Evolutionary conservation across 2,888 invertebrate species (phyloP), one percentile per base, ranked within the genome.

Genomic region (Heliothis peltigera): DNA sequence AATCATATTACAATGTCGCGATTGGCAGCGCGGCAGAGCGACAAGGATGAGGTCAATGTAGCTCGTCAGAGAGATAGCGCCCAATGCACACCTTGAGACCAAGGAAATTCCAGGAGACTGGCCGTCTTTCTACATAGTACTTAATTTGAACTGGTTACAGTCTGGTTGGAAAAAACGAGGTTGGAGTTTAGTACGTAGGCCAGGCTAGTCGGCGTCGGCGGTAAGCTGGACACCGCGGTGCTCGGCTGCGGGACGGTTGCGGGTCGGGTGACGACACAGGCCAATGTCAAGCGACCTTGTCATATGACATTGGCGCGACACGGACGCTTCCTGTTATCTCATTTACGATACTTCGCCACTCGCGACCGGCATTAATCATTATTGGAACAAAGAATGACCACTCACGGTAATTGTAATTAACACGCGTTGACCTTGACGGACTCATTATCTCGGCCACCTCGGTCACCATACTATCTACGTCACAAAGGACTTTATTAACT

Each of bases 341-440:
- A 90, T 88, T 89, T 87, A 88, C 89, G 90, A 91, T 91, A 90
- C 88, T 92, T 89, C 91, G 89, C 85, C 89, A 86, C 88, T 91
- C 87, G 90, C 92, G 90, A 84, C 87, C 88, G 88, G 92, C 91
- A 91, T 93, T 94, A 91, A 92, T 94, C 93, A 93, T 90, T 93
- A 93, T 91, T 92, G 92, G 90, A 95, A 94, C 94, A 95, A 95
- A 95, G 94, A 94, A 92, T 94, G 94, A 93, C 93, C 94, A 94
- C 94, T 94, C 92, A 91, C 92, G 91, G 93, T 92, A 93, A 93
- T 94, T 91, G 91, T 92, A 94, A 94, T 95, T 93, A 94, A 91
- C 92, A 92, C 93, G 92, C 90, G 89, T 88, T 86, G 87, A 80
- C 88, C 87, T 87, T 86, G 87, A 73, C 70, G 79, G 63, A 72